These are phyloP conservation scores for Drosophila falleni DNA, from an alignment of 2,888 invertebrate genomes.

Conservation along the genomic window DNA sequence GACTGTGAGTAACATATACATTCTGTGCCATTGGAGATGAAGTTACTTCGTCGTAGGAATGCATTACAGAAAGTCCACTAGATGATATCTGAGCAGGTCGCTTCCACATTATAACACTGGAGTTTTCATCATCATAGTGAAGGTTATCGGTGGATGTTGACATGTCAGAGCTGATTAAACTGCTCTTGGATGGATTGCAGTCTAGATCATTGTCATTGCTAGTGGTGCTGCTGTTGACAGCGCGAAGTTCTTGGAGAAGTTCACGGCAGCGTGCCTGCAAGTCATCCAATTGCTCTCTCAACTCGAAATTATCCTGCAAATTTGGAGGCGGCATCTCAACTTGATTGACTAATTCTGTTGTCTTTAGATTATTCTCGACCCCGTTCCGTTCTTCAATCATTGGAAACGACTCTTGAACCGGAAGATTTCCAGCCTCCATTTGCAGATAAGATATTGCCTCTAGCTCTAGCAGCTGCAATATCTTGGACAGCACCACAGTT, in stretches of 20 bases:
- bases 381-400: neutral
- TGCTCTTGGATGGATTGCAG: constrained; percentile 15
- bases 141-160: constrained; percentile 8
- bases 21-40: constrained; percentile 20
- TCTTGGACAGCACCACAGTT: constrained; percentile 35
- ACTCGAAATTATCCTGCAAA: constrained; percentile 22
- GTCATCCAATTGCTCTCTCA: constrained; percentile 43
- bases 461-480: constrained; percentile 36
- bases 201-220: neutral
- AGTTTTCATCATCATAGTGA: neutral
- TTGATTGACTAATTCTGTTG: neutral
- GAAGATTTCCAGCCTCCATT: neutral
- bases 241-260: constrained; percentile 48
- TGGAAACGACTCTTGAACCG: neutral
- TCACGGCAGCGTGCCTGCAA: constrained; percentile 49
- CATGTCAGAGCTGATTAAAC: constrained; percentile 7
- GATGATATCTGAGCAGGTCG: constrained; percentile 8
- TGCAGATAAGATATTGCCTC: constrained; percentile 4
- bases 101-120: constrained; percentile 25
- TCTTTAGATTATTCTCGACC: neutral
- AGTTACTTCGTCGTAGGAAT: neutral
- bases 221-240: constrained; percentile 8
- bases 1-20: constrained; percentile 57
- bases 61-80: constrained; percentile 9
- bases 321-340: neutral